A percentile compares a stretch with the other conserved stretches of the same genome.
phyloP scores from a whole-genome alignment of 2,113 vertebrate genomes.

The Oreochromis tanganicae region DNA sequence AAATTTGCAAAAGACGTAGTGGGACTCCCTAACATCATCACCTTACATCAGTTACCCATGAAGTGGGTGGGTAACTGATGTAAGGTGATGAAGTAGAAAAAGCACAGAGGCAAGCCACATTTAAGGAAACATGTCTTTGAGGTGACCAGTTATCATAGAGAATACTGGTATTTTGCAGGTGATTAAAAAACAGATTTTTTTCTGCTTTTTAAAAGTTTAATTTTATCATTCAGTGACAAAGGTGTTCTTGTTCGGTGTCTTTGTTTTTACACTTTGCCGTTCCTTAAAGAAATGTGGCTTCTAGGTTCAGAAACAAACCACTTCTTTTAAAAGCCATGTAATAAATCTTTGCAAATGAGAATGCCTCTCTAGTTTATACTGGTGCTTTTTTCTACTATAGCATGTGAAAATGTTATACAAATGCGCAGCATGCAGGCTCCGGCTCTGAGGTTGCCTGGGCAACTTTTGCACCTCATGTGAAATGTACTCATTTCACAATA shows the following conservation, averaged over 20 bases:
- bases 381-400: background rate
- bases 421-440: background rate
- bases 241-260: background rate
- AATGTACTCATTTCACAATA: background rate
- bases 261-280: background rate
- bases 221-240: background rate
- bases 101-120: background rate
- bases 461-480: background rate
- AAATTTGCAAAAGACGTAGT: fast-evolving
- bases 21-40: background rate
- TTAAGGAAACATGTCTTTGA: background rate
- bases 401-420: background rate
- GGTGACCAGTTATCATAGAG: background rate
- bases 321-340: background rate
- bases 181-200: background rate
- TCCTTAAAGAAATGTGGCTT: background rate
- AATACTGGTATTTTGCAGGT: background rate
- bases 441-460: background rate
- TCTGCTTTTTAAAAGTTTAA: background rate
- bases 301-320: background rate
- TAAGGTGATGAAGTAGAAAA: too few relatives aligned
- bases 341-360: background rate
- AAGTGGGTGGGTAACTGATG: background rate
- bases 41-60: background rate
- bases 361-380: background rate